These are phyloP conservation scores for Brachionus manjavacas DNA, from an alignment of 1,140 invertebrate species.

Conservation along the genomic window DNA sequence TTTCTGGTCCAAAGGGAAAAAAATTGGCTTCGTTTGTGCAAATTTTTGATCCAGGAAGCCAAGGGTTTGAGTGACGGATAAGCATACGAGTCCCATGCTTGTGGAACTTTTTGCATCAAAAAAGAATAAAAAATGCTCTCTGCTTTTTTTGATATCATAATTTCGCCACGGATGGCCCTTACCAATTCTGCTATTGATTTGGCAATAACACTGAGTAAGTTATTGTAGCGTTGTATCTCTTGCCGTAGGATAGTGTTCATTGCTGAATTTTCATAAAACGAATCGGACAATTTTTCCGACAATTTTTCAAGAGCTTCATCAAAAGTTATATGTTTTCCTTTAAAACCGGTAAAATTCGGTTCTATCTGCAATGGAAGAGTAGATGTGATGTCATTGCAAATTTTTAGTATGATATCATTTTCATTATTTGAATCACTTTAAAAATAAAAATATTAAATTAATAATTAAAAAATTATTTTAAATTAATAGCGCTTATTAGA, in stretches of 20 bases:
- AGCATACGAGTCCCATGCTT: conserved; percentile 49
- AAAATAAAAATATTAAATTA: background rate
- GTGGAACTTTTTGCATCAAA: conserved; percentile 66
- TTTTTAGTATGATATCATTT: background rate
- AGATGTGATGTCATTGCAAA: background rate
- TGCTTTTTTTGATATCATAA: conserved; percentile 77
- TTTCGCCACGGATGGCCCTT: conserved; percentile 73
- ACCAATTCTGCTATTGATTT: conserved; percentile 67
- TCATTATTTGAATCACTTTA: background rate
- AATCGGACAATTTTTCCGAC: background rate
- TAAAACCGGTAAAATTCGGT: background rate
- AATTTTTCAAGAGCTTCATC: background rate
- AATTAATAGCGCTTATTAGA: no score
- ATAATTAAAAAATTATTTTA: background rate
- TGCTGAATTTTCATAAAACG: conserved; percentile 48
- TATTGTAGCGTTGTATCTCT: conserved; percentile 77
- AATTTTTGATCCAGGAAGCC: conserved; percentile 71
- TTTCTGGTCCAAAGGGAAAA: conserved; percentile 20
- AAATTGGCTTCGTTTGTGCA: conserved; percentile 13
- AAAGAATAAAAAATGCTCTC: conserved; percentile 73
- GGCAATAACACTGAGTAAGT: conserved; percentile 66
- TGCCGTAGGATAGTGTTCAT: conserved; percentile 75
- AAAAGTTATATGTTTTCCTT: conserved; percentile 2
- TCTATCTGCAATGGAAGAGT: background rate
- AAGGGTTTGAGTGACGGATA: conserved; percentile 74